Base-by-base conservation (phyloP, 1,140 invertebrate genomes). In the Magallana ariakensis region DNA sequence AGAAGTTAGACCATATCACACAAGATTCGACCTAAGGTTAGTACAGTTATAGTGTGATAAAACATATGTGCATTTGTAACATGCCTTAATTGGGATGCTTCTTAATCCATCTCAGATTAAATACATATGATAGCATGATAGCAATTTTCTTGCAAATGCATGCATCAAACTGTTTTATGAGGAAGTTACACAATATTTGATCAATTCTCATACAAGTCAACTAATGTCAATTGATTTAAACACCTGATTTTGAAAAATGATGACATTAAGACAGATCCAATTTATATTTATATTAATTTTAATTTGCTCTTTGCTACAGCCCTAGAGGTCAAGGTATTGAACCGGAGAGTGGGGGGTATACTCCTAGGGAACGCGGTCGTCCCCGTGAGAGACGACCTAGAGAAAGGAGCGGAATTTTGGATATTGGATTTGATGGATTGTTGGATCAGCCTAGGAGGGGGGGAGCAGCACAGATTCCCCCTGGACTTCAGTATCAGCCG, bases 401-500 rank as follows among this genome's bases (percentile, higher is more conserved):
- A 56, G 55, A 56, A 46, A 86, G 33, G 19, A 81, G 83, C 54
- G 88, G 89, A 1, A 87, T 91, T 13, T 56, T 91, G 33, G 91
- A 91, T 22, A 54, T 53, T 33, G 91, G 91, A 54, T 91, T 91
- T 87, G 89, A 90, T 11, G 66, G 87, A 56, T n/a, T 54, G 26
- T 84, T 91, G 60, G 60, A 90, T 19, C 89, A 91, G 57, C 80
- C 88, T 4, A 83, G 89, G 8, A 75, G 75, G 19, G 55, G 10
- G 10, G 66, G 55, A 22, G n/a, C 53, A 66, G 85, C n/a, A 33
- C 82, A 89, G 4, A 57, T 87, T 6, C 92, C 91, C 13, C 85
- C 91, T 26, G 90, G 89, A 53, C 85, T 92, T 26, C 81, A 90
- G 80, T 92, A 92, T 66, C 87, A 90, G 57, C 92, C 92, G 53